Evolutionary conservation across 2,888 invertebrate species (phyloP).

Genomic region (Aradus depressus): DNA sequence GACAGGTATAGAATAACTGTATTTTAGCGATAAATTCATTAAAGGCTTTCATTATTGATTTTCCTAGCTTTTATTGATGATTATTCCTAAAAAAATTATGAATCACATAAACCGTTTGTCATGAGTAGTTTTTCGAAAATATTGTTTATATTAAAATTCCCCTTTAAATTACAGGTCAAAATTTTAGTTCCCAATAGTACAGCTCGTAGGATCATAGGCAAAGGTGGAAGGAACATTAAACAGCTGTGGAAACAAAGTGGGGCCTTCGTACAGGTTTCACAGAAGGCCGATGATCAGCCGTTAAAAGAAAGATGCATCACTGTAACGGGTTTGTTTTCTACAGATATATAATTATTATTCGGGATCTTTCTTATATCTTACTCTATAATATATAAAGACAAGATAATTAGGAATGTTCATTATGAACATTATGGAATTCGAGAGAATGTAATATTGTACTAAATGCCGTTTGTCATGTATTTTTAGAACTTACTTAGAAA

Average conservation of each 20-base stretch:
- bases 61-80: no score
- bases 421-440: no score
- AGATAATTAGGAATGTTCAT: no score
- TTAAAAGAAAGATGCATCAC: conserved; percentile 91
- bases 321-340: conserved; percentile 55
- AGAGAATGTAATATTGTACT: no score
- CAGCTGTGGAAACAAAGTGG: conserved; percentile 90
- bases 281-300: conserved; percentile 83
- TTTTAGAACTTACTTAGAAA: no score
- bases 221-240: conserved; percentile 90
- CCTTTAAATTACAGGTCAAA: conserved; percentile 68
- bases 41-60: no score
- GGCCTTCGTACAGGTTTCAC: conserved; percentile 91
- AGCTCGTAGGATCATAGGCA: conserved; percentile 95
- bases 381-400: conserved; percentile 3
- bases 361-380: conserved; percentile 7
- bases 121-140: no score
- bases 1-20: conserved; percentile 51
- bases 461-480: no score
- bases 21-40: no score
- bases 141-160: no score
- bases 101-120: no score
- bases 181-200: conserved; percentile 92
- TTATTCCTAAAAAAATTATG: no score
- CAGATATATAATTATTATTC: not conserved